A percentile compares a stretch with the other conserved stretches of the same genome.
Conservation (phyloP, 2,888 invertebrate genomes). For the Pseudeuparius sepicola region DNA sequence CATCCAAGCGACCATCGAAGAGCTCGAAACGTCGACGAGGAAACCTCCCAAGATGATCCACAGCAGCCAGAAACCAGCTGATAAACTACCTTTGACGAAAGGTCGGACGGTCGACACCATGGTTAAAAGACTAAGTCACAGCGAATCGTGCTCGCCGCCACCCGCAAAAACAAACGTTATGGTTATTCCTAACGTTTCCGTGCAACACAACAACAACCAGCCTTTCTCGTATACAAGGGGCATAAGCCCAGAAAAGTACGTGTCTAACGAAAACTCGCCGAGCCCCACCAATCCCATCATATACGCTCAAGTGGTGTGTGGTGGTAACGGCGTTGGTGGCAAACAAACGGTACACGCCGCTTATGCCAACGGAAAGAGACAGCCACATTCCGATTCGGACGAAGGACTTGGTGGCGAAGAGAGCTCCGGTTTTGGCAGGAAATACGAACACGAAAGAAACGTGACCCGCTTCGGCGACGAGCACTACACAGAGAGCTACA, state of each 20-base stretch:
- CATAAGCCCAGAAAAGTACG: conserved; percentile 38
- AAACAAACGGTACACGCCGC: conserved; percentile 47
- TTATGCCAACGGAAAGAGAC: conserved; percentile 39
- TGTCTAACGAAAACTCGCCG: conserved; percentile 29
- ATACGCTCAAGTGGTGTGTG: conserved; percentile 64
- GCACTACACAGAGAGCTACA: conserved; percentile 20
- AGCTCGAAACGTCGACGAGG: conserved; percentile 38
- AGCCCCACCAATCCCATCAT: conserved; percentile 48
- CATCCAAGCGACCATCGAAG: conserved; percentile 45
- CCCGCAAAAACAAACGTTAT: conserved; percentile 47
- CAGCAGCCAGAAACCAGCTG: conserved; percentile 61
- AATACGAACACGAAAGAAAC: conserved; percentile 28
- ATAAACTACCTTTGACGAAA: conserved; percentile 58
- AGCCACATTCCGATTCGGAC: conserved; percentile 62
- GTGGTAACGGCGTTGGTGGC: conserved; percentile 34
- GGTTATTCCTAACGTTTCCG: conserved; percentile 49
- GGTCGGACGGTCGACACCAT: conserved; percentile 67
- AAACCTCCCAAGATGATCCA: conserved; percentile 51
- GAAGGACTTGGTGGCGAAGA: conserved; percentile 71
- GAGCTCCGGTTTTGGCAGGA: conserved; percentile 35
- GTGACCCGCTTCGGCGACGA: conserved; percentile 42
- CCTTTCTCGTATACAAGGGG: conserved; percentile 72
- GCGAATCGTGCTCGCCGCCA: conserved; percentile 57
- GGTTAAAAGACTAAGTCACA: conserved; percentile 63
- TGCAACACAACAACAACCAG: conserved; percentile 60